These are phyloP conservation scores for Corynorhinus townsendii DNA, from an alignment of 2,113 vertebrate genomes.

Conservation along the genomic window DNA sequence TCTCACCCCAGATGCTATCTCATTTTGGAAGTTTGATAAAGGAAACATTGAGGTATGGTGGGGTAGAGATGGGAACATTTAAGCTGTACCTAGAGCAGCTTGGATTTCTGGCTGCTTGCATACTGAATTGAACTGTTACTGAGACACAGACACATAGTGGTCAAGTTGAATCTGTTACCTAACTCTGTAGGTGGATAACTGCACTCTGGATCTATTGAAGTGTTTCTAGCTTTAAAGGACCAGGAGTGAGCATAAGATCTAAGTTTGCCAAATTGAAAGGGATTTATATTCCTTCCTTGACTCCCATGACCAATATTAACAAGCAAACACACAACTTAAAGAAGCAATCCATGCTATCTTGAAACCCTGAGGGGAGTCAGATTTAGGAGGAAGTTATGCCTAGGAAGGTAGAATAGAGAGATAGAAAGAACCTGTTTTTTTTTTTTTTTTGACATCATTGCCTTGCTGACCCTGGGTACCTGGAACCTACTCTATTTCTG, in stretches of 20 bases:
- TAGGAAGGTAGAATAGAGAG: neutral
- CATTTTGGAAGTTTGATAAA: neutral
- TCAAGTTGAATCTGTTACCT: neutral
- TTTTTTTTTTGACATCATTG: neutral
- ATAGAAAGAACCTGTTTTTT: neutral
- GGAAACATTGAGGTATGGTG: neutral
- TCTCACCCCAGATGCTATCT: neutral
- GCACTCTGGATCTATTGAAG: neutral
- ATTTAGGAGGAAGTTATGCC: neutral
- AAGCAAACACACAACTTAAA: neutral
- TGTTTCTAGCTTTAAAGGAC: neutral
- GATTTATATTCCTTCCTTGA: neutral
- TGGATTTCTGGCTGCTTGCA: neutral
- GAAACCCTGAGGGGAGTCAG: neutral
- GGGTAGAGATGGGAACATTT: neutral
- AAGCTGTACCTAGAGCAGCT: neutral
- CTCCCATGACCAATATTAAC: neutral
- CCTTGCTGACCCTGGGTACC: neutral
- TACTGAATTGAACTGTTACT: neutral
- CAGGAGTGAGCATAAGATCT: neutral
- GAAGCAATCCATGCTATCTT: neutral
- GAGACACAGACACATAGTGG: neutral
- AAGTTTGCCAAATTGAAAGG: neutral
- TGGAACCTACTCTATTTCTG: neutral
- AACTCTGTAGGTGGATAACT: neutral